Conservation (phyloP, 2,888 invertebrate species). For the Empis stercorea region DNA sequence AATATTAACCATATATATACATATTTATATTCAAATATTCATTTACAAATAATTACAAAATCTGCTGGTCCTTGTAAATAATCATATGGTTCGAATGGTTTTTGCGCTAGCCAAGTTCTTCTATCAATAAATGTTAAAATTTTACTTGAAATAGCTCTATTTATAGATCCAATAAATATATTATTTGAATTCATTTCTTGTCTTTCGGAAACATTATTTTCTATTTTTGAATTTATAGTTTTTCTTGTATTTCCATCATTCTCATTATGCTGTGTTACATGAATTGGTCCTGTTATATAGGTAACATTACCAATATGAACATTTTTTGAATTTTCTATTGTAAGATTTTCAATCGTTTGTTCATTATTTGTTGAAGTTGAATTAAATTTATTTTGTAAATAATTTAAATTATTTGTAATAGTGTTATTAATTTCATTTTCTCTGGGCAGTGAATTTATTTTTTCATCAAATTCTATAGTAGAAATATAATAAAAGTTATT, state of each 20-base stretch:
- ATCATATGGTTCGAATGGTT: conserved; percentile 28
- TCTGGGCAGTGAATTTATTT: too few species aligned
- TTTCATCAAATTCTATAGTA: too few species aligned
- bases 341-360: conserved; percentile 28
- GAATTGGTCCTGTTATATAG: conserved; percentile 38
- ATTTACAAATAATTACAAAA: conserved; percentile 40
- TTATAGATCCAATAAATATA: conserved; percentile 23
- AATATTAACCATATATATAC: background rate
- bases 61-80: conserved; percentile 32
- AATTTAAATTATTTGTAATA: background rate
- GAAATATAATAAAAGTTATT: too few species aligned
- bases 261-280: conserved; percentile 13
- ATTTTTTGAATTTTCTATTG: conserved; percentile 35
- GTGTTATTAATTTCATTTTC: background rate
- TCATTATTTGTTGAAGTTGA: conserved; percentile 24
- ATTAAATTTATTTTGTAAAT: conserved; percentile 18
- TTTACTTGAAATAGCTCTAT: conserved; percentile 13
- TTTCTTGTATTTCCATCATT: background rate
- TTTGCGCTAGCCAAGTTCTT: conserved; percentile 39
- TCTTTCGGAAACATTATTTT: conserved; percentile 13
- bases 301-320: conserved; percentile 40
- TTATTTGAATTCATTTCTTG: conserved; percentile 22
- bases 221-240: background rate
- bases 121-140: conserved; percentile 18
- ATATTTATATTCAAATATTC: too few species aligned